These are phyloP conservation scores for Apteryx mantelli DNA, from an alignment of 2,113 vertebrate genomes.

Conservation along the genomic window DNA sequence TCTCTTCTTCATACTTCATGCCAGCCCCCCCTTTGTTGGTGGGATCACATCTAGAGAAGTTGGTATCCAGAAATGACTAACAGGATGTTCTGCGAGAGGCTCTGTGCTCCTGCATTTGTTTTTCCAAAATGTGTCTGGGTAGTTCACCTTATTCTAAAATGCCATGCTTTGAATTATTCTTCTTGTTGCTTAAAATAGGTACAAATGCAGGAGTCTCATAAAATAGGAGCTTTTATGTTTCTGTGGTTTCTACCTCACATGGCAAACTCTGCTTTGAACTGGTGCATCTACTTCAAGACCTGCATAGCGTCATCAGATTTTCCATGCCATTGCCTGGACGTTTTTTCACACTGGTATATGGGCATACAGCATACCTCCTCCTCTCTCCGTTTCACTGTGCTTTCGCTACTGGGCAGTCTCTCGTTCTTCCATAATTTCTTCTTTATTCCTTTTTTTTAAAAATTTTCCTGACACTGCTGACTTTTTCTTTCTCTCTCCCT, in stretches of 20 bases:
- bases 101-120: background rate
- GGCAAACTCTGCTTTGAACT: background rate
- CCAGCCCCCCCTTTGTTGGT: accelerated
- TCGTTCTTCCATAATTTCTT: background rate
- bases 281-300: background rate
- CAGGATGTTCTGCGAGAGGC: background rate
- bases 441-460: background rate
- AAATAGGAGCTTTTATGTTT: background rate
- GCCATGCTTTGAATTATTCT: background rate
- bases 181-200: background rate
- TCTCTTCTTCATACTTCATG: background rate
- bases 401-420: background rate
- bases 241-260: background rate
- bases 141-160: background rate
- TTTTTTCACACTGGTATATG: background rate
- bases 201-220: background rate
- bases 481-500: background rate
- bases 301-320: background rate
- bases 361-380: background rate
- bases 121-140: background rate
- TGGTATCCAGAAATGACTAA: background rate
- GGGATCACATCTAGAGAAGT: background rate
- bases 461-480: background rate
- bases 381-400: background rate
- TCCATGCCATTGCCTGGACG: background rate